A percentile compares a stretch with the other conserved stretches of the same genome.
These are phyloP conservation scores for Drosophila pruinosa DNA, from an alignment of 1,140 invertebrate genomes.

Conservation along the genomic window DNA sequence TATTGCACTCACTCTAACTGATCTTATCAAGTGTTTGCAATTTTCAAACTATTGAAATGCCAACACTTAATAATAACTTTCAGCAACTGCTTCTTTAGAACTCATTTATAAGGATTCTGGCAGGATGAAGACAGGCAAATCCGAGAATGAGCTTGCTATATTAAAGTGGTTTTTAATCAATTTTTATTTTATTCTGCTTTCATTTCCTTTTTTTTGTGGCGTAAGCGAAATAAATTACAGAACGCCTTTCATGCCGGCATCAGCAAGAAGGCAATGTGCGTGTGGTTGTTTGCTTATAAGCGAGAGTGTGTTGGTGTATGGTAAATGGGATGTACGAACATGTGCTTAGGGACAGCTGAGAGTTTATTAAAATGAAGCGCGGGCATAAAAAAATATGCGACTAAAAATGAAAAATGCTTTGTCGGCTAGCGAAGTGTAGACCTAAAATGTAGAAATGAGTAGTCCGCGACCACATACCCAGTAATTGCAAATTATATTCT, in stretches of 20 bases:
- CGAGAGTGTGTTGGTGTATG: constrained; percentile 11
- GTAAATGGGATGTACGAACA: constrained; percentile 43
- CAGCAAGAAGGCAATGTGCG: neutral
- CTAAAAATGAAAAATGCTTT: constrained; percentile 72
- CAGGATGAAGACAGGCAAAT: constrained; percentile 15
- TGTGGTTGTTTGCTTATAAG: neutral
- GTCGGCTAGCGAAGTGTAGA: constrained; percentile 28
- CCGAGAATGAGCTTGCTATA: constrained; percentile 63
- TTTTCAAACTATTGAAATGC: neutral
- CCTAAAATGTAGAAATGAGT: neutral
- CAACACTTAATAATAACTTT: neutral
- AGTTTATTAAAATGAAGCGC: constrained; percentile 73
- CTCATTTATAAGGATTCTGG: constrained; percentile 29
- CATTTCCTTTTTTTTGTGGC: constrained; percentile 1
- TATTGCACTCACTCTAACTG: too few relatives aligned
- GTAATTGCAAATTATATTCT: too few relatives aligned
- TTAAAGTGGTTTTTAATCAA: constrained; percentile 79
- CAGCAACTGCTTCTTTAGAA: neutral
- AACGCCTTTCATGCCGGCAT: constrained; percentile 36
- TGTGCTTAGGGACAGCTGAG: constrained; percentile 51
- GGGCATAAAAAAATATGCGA: constrained; percentile 47
- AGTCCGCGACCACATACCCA: neutral
- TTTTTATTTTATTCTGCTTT: constrained; percentile 44
- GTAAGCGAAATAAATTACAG: constrained; percentile 68
- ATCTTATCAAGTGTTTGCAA: too few relatives aligned